Base-by-base conservation (phyloP, 2,888 invertebrate species). In the Pollenia amentaria region DNA sequence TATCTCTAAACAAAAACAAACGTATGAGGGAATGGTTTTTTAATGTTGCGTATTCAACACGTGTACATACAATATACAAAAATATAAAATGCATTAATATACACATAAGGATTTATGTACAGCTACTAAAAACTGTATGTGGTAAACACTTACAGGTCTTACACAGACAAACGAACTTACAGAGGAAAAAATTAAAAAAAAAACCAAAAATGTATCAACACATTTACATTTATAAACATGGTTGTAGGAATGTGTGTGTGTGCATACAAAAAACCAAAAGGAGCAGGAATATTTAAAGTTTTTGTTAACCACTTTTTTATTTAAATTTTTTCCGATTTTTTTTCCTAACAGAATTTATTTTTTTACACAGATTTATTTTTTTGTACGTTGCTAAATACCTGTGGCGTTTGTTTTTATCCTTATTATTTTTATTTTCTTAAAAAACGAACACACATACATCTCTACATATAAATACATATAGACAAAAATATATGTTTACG, bases 381-480 rank as follows among this genome's bases (percentile, higher is more conserved):
- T 76, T 29, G 16, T n/a, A 57, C 11, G 14, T 60, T 78, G 40
- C 48, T 67, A 79, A 79, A 79, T 79, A 79, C 78, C 78, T 79
- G 69, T 79, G 79, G 70, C 57, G 70, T 62, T 70, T 70, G 70
- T 62, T 70, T 70, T 79, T 40, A 42, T 51, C 3, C 18, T 44
- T 64, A 29, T 64, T 44, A 14, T 60, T 40, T 62, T 53, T 64
- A 44, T 53, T 62, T 70, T 79, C 14, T 51, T 53, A 46, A 38
- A 18, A 10, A 6, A 18, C 44, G 67, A 21, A 55, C 3, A 18
- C 29, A 16, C 8, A n/a, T n/a, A 16, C 12, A 14, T 48, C 48
- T 2, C 0, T n/a, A 48, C 11, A 10, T 18, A n/a, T n/a, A n/a
- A n/a, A n/a, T n/a, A 10, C 29, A 44, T 11, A 29, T 16, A 44